These are phyloP conservation scores for Colius striatus DNA, from an alignment of 2,113 vertebrate genomes.

Conservation along the genomic window DNA sequence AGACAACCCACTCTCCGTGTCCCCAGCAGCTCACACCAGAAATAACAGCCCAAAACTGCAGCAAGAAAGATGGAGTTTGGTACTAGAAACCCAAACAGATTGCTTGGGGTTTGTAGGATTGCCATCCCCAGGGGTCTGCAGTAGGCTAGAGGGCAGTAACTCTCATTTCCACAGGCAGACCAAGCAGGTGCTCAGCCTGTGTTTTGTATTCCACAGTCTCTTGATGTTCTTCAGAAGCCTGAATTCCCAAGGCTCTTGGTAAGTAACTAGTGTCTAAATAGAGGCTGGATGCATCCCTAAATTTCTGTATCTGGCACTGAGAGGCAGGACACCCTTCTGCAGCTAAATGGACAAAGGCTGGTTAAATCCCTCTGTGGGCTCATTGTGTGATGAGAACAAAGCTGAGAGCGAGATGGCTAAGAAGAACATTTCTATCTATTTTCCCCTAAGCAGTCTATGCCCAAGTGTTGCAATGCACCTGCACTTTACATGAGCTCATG, in stretches of 20 bases:
- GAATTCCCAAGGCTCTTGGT: not conserved
- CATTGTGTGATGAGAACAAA: not conserved
- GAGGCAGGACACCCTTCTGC: not conserved
- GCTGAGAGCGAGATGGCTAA: fast-evolving
- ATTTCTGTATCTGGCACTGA: not conserved
- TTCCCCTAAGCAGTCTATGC: fast-evolving
- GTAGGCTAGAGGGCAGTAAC: fast-evolving
- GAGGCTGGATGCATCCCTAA: not conserved
- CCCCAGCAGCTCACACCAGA: not conserved
- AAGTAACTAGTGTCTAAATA: not conserved
- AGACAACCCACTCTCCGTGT: too few relatives aligned
- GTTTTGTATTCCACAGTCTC: fast-evolving
- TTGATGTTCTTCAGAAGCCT: not conserved
- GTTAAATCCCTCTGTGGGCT: not conserved
- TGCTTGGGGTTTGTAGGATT: not conserved
- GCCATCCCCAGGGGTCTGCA: too few relatives aligned
- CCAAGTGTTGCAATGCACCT: not conserved
- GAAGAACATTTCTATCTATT: too few relatives aligned
- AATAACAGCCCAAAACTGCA: not conserved
- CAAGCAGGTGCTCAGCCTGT: too few relatives aligned
- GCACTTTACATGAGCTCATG: not conserved
- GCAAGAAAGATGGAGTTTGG: not conserved
- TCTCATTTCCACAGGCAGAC: too few relatives aligned
- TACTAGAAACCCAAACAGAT: too few relatives aligned
- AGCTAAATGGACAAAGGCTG: not conserved